A percentile compares a stretch with the other conserved stretches of the same genome.
These are phyloP conservation scores for Ophioninae sp. DNA, from an alignment of 2,888 invertebrate species.

Conservation along the genomic window DNA sequence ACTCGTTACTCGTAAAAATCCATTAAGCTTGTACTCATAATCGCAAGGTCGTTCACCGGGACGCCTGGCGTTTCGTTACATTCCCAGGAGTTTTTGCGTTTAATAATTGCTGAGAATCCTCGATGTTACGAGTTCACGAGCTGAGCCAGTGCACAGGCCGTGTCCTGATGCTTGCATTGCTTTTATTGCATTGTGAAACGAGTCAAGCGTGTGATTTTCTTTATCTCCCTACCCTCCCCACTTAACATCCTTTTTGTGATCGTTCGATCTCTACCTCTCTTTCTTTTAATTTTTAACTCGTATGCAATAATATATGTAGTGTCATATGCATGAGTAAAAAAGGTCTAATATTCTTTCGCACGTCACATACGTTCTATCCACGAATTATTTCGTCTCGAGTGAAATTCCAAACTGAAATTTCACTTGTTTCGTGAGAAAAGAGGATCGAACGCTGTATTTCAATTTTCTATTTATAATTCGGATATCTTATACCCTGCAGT, in stretches of 20 bases:
- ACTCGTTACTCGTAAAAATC: not conserved
- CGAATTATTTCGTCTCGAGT: no score
- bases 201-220: constrained; percentile 59
- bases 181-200: constrained; percentile 62
- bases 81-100: constrained; percentile 9
- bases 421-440: no score
- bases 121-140: constrained; percentile 45
- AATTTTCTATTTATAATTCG: no score
- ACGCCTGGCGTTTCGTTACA: constrained; percentile 1
- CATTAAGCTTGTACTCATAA: not conserved
- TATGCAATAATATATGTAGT: no score
- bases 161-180: constrained; percentile 13
- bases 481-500: no score
- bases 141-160: not conserved
- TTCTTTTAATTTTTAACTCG: constrained; percentile 7
- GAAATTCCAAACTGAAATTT: no score
- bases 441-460: no score
- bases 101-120: constrained; percentile 55
- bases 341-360: not conserved
- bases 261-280: not conserved
- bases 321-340: constrained; percentile 1
- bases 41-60: not conserved
- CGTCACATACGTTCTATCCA: no score
- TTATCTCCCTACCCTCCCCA: not conserved
- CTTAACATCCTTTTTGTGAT: no score